phyloP scores from a whole-genome alignment of 2,113 vertebrate species.

The Channa argus region DNA sequence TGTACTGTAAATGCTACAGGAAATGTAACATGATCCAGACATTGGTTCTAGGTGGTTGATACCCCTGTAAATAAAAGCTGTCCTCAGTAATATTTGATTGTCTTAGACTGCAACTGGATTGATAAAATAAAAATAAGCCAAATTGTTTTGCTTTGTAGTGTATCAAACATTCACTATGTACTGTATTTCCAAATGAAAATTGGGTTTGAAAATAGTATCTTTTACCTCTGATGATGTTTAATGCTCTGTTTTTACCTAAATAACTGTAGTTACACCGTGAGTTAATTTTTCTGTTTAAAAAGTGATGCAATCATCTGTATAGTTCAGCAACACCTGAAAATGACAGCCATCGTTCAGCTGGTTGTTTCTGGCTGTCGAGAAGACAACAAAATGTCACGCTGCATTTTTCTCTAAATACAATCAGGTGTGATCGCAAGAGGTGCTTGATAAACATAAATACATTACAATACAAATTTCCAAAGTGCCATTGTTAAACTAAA shows the following conservation, averaged over 20 bases:
- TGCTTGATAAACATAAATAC: conserved; percentile 52
- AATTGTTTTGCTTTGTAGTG: too few relatives aligned
- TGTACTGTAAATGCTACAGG: too few relatives aligned
- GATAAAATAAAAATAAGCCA: too few relatives aligned
- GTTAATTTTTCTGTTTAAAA: conserved; percentile 13
- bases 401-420: conserved; percentile 29
- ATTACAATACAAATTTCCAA: conserved; percentile 38
- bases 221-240: conserved; percentile 13
- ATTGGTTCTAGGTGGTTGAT: too few relatives aligned
- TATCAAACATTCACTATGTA: too few relatives aligned
- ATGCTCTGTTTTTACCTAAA: conserved; percentile 14
- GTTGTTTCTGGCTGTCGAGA: conserved; percentile 10
- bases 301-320: conserved; percentile 43
- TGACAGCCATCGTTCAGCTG: conserved; percentile 13
- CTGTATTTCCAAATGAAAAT: background rate
- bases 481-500: conserved; percentile 16
- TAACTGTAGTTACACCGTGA: conserved; percentile 3
- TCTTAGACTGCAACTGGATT: too few relatives aligned
- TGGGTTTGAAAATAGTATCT: too few relatives aligned
- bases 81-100: too few relatives aligned
- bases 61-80: too few relatives aligned
- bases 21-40: background rate
- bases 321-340: conserved; percentile 29
- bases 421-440: conserved; percentile 33
- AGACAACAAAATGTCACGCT: conserved; percentile 9